Conservation (phyloP, 2,888 invertebrate species). For the Notodromas monacha region DNA sequence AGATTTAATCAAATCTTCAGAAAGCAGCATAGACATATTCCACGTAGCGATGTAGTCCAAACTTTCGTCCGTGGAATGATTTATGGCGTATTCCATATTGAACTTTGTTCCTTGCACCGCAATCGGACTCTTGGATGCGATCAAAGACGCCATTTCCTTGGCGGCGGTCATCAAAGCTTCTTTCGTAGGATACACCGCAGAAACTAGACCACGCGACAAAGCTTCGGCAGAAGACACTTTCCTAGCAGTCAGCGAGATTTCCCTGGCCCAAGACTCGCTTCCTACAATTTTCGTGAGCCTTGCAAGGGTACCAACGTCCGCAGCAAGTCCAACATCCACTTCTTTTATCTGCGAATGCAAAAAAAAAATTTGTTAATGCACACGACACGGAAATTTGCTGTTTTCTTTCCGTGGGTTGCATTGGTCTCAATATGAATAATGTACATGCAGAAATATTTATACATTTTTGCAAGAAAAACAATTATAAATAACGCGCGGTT, state of each 20-base stretch:
- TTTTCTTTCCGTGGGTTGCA: too few species aligned
- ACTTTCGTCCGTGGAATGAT: conserved; percentile 53
- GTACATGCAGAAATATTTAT: too few species aligned
- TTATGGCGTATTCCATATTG: conserved; percentile 48
- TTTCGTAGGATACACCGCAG: conserved; percentile 32
- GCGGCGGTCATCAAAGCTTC: conserved; percentile 32
- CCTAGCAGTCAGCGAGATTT: conserved; percentile 55
- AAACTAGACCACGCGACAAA: conserved; percentile 43
- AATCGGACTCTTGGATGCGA: conserved; percentile 65
- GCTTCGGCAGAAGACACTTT: conserved; percentile 52
- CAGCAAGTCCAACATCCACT: conserved; percentile 39
- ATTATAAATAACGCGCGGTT: too few species aligned
- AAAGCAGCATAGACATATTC: conserved; percentile 60
- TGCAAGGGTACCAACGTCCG: conserved; percentile 79
- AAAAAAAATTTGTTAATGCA: too few species aligned
- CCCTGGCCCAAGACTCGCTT: conserved; percentile 50
- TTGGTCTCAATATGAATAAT: too few species aligned
- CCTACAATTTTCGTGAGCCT: conserved; percentile 64
- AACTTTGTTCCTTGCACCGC: conserved; percentile 72
- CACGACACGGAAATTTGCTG: too few species aligned
- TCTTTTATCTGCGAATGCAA: too few species aligned
- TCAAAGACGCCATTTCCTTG: conserved; percentile 34
- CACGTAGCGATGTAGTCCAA: conserved; percentile 46
- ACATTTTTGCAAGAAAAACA: too few species aligned
- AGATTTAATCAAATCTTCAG: conserved; percentile 29